Base-by-base conservation (phyloP, 2,888 invertebrate genomes). In the Sycophila texana region DNA sequence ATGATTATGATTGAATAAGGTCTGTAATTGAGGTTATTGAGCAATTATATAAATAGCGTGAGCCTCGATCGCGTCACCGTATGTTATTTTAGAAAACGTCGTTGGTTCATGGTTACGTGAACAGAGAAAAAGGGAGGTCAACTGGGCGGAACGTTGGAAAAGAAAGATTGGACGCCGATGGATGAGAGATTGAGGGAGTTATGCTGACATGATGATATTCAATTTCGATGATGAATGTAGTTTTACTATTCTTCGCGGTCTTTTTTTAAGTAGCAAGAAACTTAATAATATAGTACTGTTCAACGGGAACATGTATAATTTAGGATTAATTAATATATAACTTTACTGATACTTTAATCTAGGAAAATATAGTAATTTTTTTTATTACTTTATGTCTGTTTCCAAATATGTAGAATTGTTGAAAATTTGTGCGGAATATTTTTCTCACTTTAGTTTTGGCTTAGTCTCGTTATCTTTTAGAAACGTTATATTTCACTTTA, bases 1-100 rank as follows among this genome's bases (percentile, higher is more conserved):
- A 88, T 89, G 88, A 89, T 89, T 89, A 88, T 89, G 88, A 89
- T 87, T 89, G 89, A 89, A 89, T 88, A 88, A 89, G 87, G 84
- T 85, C 85, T 87, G 88, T 89, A 89, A 89, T 89, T 89, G 88
- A 87, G 88, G 86, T 88, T 89, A 89, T 89, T 88, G 87, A 88
- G 87, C 89, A 89, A 89, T 89, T 89, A 89, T 88, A 89, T 89
- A 88, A 89, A 89, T 89, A 89, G 88, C 87, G 84, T 84, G 84
- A 82, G 83, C 82, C 73, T 22, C 71, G 65, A 82, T 85, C 85
- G 86, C 85, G 39, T 39, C 39, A 39, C 39, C 39, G 39, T 39
- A 39, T 89, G 87, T 88, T 89, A 88, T 89, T 88, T 87, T 86
- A 89, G 84, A 86, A 39, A 39, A 39, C 39, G 39, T 39, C 39